Percentiles rank a stretch among this genome's conserved stretches.
Conservation (phyloP, 2,888 invertebrate species). For the Archaeoteleia sp. region DNA sequence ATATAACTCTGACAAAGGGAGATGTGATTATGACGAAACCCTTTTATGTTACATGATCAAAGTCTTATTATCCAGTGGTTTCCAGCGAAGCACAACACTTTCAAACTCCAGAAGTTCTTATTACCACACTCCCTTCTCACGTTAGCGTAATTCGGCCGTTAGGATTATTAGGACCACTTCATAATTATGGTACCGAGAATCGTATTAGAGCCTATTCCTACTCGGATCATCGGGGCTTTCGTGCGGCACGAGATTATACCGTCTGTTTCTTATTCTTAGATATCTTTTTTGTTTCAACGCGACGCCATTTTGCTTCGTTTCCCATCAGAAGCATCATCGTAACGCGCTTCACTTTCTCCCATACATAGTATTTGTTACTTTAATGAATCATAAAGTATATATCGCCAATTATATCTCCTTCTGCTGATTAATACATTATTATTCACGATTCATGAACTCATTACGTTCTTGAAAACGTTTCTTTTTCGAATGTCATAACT, state of each 20-base stretch:
- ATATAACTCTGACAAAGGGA: slow-evolving; percentile 29
- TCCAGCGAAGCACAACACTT: slow-evolving; percentile 41
- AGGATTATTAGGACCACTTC: slow-evolving; percentile 53
- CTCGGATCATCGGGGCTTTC: slow-evolving; percentile 34
- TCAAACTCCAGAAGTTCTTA: slow-evolving; percentile 37
- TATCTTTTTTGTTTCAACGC: neutral
- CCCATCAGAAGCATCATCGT: slow-evolving; percentile 29
- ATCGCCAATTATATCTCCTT: no score
- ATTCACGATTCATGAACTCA: no score
- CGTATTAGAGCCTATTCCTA: slow-evolving; percentile 51
- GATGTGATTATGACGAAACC: slow-evolving; percentile 12
- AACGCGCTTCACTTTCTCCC: slow-evolving; percentile 10
- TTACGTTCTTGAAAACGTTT: no score
- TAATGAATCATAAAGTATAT: slow-evolving; percentile 2
- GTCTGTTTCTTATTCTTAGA: slow-evolving; percentile 35
- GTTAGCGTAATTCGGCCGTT: slow-evolving; percentile 55
- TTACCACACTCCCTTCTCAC: slow-evolving; percentile 22
- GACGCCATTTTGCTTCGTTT: slow-evolving; percentile 46
- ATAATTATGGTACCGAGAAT: slow-evolving; percentile 54
- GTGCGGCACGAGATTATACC: slow-evolving; percentile 49
- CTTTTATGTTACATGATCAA: slow-evolving; percentile 53
- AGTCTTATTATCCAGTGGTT: slow-evolving; percentile 53
- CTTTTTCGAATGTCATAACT: no score
- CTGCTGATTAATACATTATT: no score
- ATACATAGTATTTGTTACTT: slow-evolving; percentile 1